Conservation (phyloP, 2,797 vertebrate genomes). For the Anniella stebbinsi region DNA sequence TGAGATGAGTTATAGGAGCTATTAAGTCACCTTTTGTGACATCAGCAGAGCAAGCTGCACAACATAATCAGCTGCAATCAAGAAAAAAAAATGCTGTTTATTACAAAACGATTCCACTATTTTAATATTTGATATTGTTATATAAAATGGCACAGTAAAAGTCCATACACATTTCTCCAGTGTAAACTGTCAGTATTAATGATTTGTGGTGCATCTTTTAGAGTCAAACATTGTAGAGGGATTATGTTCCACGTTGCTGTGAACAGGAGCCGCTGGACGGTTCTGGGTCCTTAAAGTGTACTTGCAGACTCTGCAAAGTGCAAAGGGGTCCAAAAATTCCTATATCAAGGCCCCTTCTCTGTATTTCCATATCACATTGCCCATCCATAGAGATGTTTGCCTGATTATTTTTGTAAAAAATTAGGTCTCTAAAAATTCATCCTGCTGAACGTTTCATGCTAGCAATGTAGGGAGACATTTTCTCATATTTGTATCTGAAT, state of each 20-base stretch:
- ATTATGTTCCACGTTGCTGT: constrained; percentile 64
- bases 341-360: constrained; percentile 34
- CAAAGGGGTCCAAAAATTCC: constrained; percentile 52
- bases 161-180: constrained; percentile 69
- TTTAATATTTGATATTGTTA: constrained; percentile 92
- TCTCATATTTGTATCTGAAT: constrained; percentile 4
- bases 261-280: constrained; percentile 48
- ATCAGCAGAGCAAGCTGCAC: constrained; percentile 89
- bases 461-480: background rate
- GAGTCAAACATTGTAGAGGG: constrained; percentile 64
- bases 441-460: background rate
- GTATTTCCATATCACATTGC: constrained; percentile 22
- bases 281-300: constrained; percentile 46
- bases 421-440: constrained; percentile 20
- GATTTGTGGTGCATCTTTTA: constrained; percentile 70
- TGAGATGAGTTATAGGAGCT: constrained; percentile 91
- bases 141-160: constrained; percentile 81
- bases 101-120: constrained; percentile 86
- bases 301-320: constrained; percentile 25
- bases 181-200: constrained; percentile 73
- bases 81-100: constrained; percentile 95
- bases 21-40: constrained; percentile 90
- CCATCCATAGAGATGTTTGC: constrained; percentile 27
- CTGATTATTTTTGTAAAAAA: background rate
- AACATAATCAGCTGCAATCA: constrained; percentile 99